Evolutionary conservation across 2,113 vertebrate species (phyloP).

Genomic region (Porphyrio hochstetteri): DNA sequence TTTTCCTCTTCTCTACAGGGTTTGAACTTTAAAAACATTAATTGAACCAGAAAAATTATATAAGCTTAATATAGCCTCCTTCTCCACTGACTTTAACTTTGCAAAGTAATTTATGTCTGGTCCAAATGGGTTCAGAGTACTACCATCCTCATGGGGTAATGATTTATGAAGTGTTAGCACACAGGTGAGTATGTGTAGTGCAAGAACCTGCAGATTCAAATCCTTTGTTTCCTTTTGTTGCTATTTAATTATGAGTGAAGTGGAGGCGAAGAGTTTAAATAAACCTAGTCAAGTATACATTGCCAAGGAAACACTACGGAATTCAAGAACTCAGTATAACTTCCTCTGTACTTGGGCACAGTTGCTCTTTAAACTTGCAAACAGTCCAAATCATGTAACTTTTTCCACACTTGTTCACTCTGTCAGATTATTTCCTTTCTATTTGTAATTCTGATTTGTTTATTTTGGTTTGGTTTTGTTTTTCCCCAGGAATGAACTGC

Average conservation of each 20-base stretch:
- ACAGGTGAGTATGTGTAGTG: not conserved
- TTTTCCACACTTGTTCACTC: not conserved
- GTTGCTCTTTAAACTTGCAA: not conserved
- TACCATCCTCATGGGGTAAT: not conserved
- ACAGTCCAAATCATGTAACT: not conserved
- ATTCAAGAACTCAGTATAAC: not conserved
- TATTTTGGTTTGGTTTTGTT: too few species aligned
- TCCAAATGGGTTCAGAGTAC: constrained; percentile 3
- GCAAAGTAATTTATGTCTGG: constrained; percentile 13
- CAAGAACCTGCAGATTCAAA: constrained; percentile 38
- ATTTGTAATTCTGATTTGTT: not conserved
- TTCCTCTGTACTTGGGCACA: not conserved
- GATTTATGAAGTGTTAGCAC: constrained; percentile 41
- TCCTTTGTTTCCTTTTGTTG: constrained; percentile 2
- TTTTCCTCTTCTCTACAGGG: not conserved
- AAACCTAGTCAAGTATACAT: not conserved
- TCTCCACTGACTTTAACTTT: not conserved
- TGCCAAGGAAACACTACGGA: not conserved
- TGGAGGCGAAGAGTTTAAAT: constrained; percentile 11
- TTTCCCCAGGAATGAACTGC: not conserved
- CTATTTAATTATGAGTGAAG: constrained; percentile 51
- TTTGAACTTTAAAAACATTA: not conserved
- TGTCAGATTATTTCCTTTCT: not conserved
- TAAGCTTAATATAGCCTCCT: not conserved
- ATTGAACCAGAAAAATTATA: not conserved